Conservation (phyloP, 1,140 invertebrate species). For the Ruditapes philippinarum region DNA sequence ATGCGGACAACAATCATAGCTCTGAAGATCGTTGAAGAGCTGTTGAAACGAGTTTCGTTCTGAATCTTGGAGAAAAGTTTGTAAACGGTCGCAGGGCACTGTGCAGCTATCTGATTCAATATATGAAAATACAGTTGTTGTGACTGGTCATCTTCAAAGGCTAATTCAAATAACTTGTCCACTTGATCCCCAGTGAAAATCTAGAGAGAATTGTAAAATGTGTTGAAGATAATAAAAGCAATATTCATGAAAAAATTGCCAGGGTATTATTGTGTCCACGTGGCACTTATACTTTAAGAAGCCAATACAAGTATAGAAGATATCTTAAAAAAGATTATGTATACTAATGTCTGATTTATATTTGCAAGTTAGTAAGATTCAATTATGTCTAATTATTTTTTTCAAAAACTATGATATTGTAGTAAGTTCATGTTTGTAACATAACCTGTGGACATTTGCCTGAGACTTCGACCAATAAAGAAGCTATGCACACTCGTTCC, state of each 20-base stretch:
- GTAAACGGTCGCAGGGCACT: neutral
- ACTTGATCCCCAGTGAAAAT: neutral
- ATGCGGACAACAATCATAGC: neutral
- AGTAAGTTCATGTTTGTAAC: neutral
- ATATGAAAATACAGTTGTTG: neutral
- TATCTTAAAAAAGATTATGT: no score
- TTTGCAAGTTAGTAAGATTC: no score
- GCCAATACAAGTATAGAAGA: no score
- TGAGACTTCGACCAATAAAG: neutral
- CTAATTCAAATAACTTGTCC: neutral
- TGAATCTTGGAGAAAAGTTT: neutral
- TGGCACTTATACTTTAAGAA: no score
- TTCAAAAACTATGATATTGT: no score
- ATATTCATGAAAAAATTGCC: neutral
- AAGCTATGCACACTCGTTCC: neutral
- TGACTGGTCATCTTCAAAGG: neutral
- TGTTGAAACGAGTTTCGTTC: neutral
- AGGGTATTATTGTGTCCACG: no score
- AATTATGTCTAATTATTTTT: no score
- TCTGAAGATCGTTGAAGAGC: neutral
- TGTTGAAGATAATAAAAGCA: neutral
- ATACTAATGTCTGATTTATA: no score
- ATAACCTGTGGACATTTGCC: conserved; percentile 38
- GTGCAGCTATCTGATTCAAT: neutral
- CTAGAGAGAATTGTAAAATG: neutral